phyloP scores from a whole-genome alignment of 2,113 vertebrate species.

The Poecilia latipinna region DNA sequence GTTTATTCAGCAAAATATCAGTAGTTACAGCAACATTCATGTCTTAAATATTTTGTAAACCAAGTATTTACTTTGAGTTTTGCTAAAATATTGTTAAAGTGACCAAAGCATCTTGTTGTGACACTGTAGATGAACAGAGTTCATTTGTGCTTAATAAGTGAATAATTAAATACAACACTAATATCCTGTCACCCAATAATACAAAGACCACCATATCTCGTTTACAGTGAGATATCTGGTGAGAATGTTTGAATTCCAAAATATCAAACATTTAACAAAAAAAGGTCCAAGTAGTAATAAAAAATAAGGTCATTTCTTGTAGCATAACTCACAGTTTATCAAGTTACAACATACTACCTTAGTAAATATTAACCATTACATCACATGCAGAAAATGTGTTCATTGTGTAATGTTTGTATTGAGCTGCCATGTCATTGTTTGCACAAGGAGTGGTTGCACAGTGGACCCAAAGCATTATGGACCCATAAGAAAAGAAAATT shows the following conservation, averaged over 20 bases:
- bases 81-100: neutral
- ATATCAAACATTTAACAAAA: neutral
- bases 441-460: constrained; percentile 52
- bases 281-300: constrained; percentile 16
- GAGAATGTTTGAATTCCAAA: neutral
- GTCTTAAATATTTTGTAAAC: neutral
- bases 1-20: constrained; percentile 27
- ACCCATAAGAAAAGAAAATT: constrained; percentile 15
- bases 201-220: neutral
- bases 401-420: constrained; percentile 24
- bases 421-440: constrained; percentile 45
- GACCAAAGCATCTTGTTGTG: neutral
- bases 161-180: neutral
- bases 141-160: neutral
- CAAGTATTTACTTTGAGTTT: neutral
- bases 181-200: neutral
- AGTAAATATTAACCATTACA: constrained; percentile 45
- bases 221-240: neutral
- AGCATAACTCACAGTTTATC: constrained; percentile 5
- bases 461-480: constrained; percentile 33
- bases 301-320: constrained; percentile 16
- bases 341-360: constrained; percentile 6
- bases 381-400: constrained; percentile 30
- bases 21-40: neutral
- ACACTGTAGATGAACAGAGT: neutral